A percentile compares a stretch with the other conserved stretches of the same genome.
phyloP scores from a whole-genome alignment of 1,140 invertebrate genomes.

The Pararge aegeria region DNA sequence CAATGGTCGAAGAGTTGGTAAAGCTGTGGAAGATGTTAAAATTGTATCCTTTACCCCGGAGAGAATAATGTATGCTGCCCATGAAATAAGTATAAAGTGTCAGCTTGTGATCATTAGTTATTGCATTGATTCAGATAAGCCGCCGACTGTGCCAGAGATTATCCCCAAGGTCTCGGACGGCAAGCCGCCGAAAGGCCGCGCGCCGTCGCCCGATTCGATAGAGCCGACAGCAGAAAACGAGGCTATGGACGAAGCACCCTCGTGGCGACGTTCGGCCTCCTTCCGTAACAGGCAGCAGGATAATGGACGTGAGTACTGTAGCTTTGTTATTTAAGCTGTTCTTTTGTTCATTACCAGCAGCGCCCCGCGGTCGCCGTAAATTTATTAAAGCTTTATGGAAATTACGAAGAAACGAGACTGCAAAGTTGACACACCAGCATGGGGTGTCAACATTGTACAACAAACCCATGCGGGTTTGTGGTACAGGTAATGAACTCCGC shows the following conservation, averaged over 20 bases:
- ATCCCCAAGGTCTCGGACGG: constrained; percentile 81
- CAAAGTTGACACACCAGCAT: no score
- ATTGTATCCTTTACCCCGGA: no score
- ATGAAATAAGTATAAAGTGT: no score
- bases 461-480: no score
- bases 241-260: constrained; percentile 46
- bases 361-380: no score
- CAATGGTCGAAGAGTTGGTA: no score
- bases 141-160: constrained; percentile 77
- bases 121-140: constrained; percentile 64
- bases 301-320: constrained; percentile 46
- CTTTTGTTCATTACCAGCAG: not conserved
- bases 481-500: no score
- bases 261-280: constrained; percentile 61
- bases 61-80: no score
- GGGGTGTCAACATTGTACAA: no score
- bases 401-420: no score
- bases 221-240: constrained; percentile 32
- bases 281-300: constrained; percentile 58
- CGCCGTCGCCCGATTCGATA: constrained; percentile 53
- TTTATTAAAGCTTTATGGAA: no score
- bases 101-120: not conserved
- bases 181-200: constrained; percentile 62
- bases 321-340: not conserved
- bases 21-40: no score